Evolutionary conservation across 2,797 vertebrate genomes (phyloP), one percentile per base, ranked within the genome.

Genomic region (Synanceia verrucosa): DNA sequence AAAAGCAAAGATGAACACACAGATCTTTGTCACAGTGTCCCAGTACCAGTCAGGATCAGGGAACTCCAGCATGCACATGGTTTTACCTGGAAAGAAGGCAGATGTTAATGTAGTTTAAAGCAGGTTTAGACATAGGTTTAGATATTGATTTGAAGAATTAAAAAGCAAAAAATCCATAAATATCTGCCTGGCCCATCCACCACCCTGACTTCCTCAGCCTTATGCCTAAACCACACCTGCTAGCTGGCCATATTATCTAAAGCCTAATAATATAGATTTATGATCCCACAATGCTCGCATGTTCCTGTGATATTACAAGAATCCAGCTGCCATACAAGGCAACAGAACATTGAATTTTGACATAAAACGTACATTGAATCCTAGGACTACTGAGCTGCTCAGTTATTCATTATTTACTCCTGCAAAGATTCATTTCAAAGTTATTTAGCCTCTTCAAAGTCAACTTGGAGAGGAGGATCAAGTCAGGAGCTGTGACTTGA

Each of bases 21-120:
- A 98, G 90, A 98, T 97, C 93, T 97, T 98, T 63, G 95, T 97
- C 36, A 98, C 94, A 0, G 95, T 97, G 86, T 98, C 96, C 97
- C 97, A 98, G 90, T 98, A 98, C 94, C 95, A 94, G 86, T 96
- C 94, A 53, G 97, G 97, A 12, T 92, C 94, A 0, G 97, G 97
- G 65, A 98, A 98, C 85, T 95, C 95, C 51, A 98, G 93, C 12
- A 89, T 95, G 83, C 97, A 99, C 33, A 94, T 85, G 39, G 94
- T 94, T 31, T 90, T 92, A 19, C 95, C 96, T 98, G 92, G 0
- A 14, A 76, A 73, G 12, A 63, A 9, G 6, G n/a, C 21, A 58
- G 24, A 33, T 18, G 13, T 50, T 29, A 13, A 14, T 16, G 5
- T 21, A 21, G 1, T 23, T n/a, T 43, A 16, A 19, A 43, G 39